phyloP scores from a whole-genome alignment of 2,113 vertebrate species.

The Serinus canaria region DNA sequence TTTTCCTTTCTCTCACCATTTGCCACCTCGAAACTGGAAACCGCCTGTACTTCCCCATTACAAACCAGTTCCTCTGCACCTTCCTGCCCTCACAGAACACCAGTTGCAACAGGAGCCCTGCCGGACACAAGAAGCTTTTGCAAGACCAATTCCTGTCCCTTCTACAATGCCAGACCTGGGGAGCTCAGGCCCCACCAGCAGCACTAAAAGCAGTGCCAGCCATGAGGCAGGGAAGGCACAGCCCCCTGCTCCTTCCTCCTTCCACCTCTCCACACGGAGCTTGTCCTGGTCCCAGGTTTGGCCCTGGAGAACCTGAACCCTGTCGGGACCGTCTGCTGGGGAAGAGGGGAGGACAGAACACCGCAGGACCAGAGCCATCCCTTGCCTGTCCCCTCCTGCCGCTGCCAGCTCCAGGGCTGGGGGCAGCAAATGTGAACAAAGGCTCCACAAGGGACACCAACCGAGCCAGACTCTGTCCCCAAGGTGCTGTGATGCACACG shows the following conservation, averaged over 20 bases:
- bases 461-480: fast-evolving
- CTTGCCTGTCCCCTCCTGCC: fast-evolving
- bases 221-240: fast-evolving
- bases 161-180: fast-evolving
- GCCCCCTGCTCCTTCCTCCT: neutral
- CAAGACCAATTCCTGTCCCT: neutral
- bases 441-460: fast-evolving
- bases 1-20: neutral
- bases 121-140: neutral
- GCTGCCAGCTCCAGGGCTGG: fast-evolving
- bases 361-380: fast-evolving
- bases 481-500: fast-evolving
- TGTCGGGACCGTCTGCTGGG: neutral
- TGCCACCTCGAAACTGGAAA: neutral
- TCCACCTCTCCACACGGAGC: fast-evolving
- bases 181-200: neutral
- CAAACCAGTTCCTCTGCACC: neutral
- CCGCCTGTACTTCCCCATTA: neutral
- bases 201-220: fast-evolving
- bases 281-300: too few relatives aligned
- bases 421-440: neutral
- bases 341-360: neutral
- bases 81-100: neutral
- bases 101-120: neutral
- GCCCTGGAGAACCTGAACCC: neutral